Percentiles rank a stretch among this genome's conserved stretches.
phyloP scores from a whole-genome alignment of 2,797 vertebrate species.

The Phrynocephalus forsythii region DNA sequence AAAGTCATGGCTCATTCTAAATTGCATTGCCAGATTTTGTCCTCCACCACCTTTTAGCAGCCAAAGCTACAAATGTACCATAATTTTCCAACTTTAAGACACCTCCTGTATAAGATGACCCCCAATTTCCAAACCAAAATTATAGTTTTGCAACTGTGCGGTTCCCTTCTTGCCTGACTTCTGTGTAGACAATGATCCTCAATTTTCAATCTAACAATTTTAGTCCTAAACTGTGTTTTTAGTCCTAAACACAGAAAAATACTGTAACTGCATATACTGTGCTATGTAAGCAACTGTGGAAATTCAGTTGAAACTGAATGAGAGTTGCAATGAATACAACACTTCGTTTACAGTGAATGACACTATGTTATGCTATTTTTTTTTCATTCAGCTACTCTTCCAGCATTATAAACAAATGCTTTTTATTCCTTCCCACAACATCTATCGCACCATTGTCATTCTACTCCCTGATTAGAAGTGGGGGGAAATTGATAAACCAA shows the following conservation, averaged over 20 bases:
- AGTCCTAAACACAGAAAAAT: too few relatives aligned
- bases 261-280: too few relatives aligned
- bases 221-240: too few relatives aligned
- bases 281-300: background rate
- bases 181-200: too few relatives aligned
- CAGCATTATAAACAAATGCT: constrained; percentile 14
- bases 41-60: constrained; percentile 23
- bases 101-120: too few relatives aligned
- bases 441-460: constrained; percentile 30
- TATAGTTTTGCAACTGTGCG: too few relatives aligned
- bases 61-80: background rate
- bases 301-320: background rate
- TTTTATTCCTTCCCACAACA: background rate
- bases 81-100: too few relatives aligned
- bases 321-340: background rate
- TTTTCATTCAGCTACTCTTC: background rate
- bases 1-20: background rate
- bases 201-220: too few relatives aligned
- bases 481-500: constrained; percentile 48
- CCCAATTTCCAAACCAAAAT: too few relatives aligned
- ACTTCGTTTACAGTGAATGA: background rate
- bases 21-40: background rate
- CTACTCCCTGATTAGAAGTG: constrained; percentile 37
- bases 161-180: too few relatives aligned
- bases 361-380: background rate